Evolutionary conservation across 2,113 vertebrate species (phyloP).

Genomic region (Clupea harengus): DNA sequence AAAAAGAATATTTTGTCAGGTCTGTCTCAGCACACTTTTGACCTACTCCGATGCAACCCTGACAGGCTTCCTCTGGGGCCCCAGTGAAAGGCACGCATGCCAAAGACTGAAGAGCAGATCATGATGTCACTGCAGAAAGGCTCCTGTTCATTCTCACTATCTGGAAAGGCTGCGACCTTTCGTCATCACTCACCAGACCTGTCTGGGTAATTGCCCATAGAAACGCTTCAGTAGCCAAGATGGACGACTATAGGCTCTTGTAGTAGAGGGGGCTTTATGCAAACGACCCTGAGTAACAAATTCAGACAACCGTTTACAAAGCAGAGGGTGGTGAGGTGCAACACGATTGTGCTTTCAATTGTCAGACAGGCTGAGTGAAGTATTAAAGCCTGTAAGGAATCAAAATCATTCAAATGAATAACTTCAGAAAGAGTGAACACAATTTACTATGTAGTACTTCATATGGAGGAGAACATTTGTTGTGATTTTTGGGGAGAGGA

Average conservation of each 20-base stretch:
- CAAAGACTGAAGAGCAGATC: constrained; percentile 18
- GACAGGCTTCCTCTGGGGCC: neutral
- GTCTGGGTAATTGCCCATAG: constrained; percentile 30
- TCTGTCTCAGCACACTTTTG: constrained; percentile 4
- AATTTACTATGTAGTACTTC: neutral
- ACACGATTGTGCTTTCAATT: neutral
- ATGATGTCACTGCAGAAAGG: constrained; percentile 30
- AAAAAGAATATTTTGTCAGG: neutral
- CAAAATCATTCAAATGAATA: neutral
- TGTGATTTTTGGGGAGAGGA: neutral
- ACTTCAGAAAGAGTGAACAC: neutral
- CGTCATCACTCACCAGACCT: constrained; percentile 41
- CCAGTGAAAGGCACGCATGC: neutral
- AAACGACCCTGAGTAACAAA: neutral
- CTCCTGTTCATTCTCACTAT: constrained; percentile 30
- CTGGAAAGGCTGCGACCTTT: constrained; percentile 27
- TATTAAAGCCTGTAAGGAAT: neutral
- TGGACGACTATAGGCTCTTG: neutral
- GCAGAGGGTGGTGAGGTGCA: neutral
- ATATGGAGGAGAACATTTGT: neutral
- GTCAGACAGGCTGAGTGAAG: neutral
- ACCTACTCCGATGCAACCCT: neutral
- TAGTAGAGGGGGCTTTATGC: neutral
- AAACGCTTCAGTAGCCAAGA: constrained; percentile 9
- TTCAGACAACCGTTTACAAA: neutral